phyloP scores from a whole-genome alignment of 2,888 invertebrate genomes.

The Diarsia rubi region DNA sequence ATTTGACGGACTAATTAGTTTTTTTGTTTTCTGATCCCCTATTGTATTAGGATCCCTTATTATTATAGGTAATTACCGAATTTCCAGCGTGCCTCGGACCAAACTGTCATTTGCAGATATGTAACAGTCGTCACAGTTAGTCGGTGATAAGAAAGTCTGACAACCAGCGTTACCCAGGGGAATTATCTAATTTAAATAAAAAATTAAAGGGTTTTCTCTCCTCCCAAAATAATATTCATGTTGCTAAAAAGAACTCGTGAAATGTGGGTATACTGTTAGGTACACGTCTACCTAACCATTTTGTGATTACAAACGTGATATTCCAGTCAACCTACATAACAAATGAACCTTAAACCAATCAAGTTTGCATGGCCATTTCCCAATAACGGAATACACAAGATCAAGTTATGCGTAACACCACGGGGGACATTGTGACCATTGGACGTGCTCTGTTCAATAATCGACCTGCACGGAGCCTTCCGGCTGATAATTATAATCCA shows the following conservation, averaged over 20 bases:
- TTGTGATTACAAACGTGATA: background rate
- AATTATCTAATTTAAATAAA: too few relatives aligned
- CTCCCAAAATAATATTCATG: too few relatives aligned
- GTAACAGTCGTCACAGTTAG: too few relatives aligned
- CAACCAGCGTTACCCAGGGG: background rate
- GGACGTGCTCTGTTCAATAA: slow-evolving; percentile 31
- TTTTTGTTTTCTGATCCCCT: too few relatives aligned
- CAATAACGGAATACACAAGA: slow-evolving; percentile 24
- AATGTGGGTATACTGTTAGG: background rate
- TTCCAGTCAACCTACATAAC: slow-evolving; percentile 4
- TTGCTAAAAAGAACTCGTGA: background rate
- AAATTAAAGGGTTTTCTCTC: too few relatives aligned
- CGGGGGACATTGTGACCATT: background rate
- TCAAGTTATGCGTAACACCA: slow-evolving; percentile 16
- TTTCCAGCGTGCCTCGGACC: background rate
- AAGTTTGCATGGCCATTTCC: background rate
- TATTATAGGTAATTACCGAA: too few relatives aligned
- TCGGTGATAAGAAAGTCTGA: too few relatives aligned
- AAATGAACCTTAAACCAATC: slow-evolving; percentile 25
- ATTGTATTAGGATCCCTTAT: too few relatives aligned
- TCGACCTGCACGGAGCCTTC: slow-evolving; percentile 1
- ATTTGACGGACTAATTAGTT: too few relatives aligned
- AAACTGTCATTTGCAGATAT: background rate
- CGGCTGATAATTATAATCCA: slow-evolving; percentile 7
- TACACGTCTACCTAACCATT: background rate